Evolutionary conservation across 2,888 invertebrate species (phyloP).

Genomic region (Drosophila paracracens): DNA sequence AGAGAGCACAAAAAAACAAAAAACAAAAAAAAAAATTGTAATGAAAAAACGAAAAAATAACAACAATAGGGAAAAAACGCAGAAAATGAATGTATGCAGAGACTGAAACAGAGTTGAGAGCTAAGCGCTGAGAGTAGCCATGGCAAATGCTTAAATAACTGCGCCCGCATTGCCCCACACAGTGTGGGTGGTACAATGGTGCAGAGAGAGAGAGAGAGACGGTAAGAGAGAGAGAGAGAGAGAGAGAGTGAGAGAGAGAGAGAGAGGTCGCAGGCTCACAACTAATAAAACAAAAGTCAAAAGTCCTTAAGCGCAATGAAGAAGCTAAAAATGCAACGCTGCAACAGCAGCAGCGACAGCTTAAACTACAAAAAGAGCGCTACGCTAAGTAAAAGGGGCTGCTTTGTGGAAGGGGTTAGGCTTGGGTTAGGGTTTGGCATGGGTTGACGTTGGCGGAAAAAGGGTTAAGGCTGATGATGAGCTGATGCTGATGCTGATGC

Average conservation of each 20-base stretch:
- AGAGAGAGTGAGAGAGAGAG: rapidly evolving
- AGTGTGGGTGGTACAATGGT: slow-evolving; percentile 3
- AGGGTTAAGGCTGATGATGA: slow-evolving; percentile 72
- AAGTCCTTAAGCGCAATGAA: slow-evolving; percentile 84
- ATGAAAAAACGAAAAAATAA: slow-evolving; percentile 12
- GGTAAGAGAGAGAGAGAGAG: not conserved
- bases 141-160: slow-evolving; percentile 61
- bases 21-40: slow-evolving; percentile 21
- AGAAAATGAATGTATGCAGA: slow-evolving; percentile 15
- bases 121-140: slow-evolving; percentile 42
- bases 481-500: slow-evolving; percentile 42
- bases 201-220: not conserved
- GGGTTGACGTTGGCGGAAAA: slow-evolving; percentile 44
- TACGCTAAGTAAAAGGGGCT: slow-evolving; percentile 27
- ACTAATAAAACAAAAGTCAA: slow-evolving; percentile 84
- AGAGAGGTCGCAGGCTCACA: slow-evolving; percentile 61
- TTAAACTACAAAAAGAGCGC: slow-evolving; percentile 65
- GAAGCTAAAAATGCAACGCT: slow-evolving; percentile 80
- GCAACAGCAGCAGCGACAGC: slow-evolving; percentile 59
- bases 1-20: slow-evolving; percentile 46
- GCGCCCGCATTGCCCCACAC: slow-evolving; percentile 29
- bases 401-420: not conserved
- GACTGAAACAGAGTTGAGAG: slow-evolving; percentile 33
- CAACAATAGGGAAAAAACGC: not conserved
- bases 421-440: not conserved